Evolutionary conservation across 64 coral and sea anemone species (phyloP).

Genomic region (Stichodactyla helianthus): DNA sequence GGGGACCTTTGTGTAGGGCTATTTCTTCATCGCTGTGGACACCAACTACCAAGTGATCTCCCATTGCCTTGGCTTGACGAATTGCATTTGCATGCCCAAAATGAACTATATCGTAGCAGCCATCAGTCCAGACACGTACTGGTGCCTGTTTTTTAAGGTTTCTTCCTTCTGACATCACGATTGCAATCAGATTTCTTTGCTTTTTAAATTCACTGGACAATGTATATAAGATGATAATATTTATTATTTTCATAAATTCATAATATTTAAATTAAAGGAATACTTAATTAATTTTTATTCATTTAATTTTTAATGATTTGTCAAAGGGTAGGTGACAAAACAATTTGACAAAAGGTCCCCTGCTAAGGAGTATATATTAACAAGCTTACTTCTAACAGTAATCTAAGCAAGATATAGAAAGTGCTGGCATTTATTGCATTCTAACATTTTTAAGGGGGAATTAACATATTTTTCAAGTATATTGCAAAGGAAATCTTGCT

Average conservation of each 20-base stretch:
- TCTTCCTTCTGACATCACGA: background rate
- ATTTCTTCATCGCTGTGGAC: conserved; percentile 96
- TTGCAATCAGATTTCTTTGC: background rate
- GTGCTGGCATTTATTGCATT: no score
- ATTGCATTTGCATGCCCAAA: conserved; percentile 98
- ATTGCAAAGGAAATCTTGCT: no score
- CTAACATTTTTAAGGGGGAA: no score
- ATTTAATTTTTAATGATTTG: no score
- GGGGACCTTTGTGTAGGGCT: conserved; percentile 77
- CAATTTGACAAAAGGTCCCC: no score
- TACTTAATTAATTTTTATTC: no score
- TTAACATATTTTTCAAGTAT: no score
- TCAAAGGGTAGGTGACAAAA: no score
- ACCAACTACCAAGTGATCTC: conserved; percentile 81
- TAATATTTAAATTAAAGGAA: no score
- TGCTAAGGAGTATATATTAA: no score
- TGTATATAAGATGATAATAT: background rate
- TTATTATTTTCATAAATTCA: background rate
- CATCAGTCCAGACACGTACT: conserved; percentile 70
- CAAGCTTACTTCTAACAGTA: no score
- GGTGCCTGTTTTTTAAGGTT: background rate
- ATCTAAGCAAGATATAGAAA: no score
- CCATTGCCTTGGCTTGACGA: conserved; percentile 96
- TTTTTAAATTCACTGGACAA: background rate
- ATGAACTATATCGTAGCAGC: conserved; percentile 97